Evolutionary conservation across 2,888 invertebrate species (phyloP).

Genomic region (Eugnorisma glareosa): DNA sequence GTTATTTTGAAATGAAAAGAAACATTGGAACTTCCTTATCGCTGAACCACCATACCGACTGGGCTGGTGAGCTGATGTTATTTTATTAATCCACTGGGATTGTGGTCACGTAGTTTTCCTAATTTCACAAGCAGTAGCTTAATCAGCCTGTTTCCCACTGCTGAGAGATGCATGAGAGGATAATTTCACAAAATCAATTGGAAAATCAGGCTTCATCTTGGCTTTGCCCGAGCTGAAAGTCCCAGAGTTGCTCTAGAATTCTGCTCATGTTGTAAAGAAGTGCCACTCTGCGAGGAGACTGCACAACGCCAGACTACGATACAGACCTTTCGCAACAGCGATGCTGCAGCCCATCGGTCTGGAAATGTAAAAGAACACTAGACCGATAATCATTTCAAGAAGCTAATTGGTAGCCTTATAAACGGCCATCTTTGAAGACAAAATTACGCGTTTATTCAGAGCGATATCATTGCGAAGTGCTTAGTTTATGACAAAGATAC

Average conservation of each 20-base stretch:
- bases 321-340: conserved; percentile 14
- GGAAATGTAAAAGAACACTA: not conserved
- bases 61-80: not conserved
- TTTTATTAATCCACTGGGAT: not conserved
- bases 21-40: conserved; percentile 43
- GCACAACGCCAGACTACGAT: not conserved
- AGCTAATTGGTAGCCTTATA: conserved; percentile 13
- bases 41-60: conserved; percentile 18
- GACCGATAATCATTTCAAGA: conserved; percentile 11
- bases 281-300: too few species aligned
- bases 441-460: conserved; percentile 26
- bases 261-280: not conserved
- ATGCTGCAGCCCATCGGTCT: not conserved
- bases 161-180: not conserved
- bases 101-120: not conserved
- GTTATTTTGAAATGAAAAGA: conserved; percentile 46
- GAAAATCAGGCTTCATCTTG: not conserved
- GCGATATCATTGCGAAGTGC: not conserved
- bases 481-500: not conserved
- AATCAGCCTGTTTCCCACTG: not conserved
- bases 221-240: not conserved
- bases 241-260: not conserved
- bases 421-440: conserved; percentile 11
- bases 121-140: not conserved
- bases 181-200: not conserved